phyloP scores from a whole-genome alignment of 2,113 vertebrate species.

The Odobenus rosmarus region DNA sequence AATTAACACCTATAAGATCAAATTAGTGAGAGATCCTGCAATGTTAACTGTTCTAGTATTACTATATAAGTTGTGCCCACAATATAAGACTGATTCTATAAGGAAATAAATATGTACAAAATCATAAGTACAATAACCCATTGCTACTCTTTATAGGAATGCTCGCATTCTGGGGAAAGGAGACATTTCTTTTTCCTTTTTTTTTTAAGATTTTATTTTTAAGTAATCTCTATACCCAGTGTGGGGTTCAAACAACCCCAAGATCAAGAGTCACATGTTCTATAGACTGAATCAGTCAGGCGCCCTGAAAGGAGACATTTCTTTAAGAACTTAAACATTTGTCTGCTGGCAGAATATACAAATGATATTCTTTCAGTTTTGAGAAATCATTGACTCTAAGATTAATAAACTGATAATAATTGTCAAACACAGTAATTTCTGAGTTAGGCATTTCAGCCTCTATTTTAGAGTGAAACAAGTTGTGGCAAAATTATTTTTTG shows the following conservation, averaged over 20 bases:
- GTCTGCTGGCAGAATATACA: background rate
- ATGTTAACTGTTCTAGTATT: background rate
- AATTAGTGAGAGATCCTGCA: background rate
- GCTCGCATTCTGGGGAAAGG: background rate
- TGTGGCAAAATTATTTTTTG: slow-evolving; percentile 21
- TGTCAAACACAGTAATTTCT: background rate
- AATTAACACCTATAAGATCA: background rate
- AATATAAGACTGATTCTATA: background rate
- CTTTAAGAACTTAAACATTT: slow-evolving; percentile 31
- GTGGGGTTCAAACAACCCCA: background rate
- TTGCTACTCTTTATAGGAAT: background rate
- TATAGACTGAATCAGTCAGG: no score
- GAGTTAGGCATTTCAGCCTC: background rate
- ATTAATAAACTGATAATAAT: background rate
- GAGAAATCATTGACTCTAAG: slow-evolving; percentile 8
- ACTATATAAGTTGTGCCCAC: background rate
- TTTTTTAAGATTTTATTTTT: background rate
- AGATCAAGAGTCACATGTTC: background rate
- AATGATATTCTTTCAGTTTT: slow-evolving; percentile 35
- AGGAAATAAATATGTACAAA: background rate
- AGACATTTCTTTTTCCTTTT: background rate
- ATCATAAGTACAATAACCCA: background rate
- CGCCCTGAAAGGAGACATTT: background rate
- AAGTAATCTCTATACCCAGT: background rate
- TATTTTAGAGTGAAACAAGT: slow-evolving; percentile 12